Base-by-base conservation (phyloP, 2,888 invertebrate species). In the Cyrtodaria siliqua region DNA sequence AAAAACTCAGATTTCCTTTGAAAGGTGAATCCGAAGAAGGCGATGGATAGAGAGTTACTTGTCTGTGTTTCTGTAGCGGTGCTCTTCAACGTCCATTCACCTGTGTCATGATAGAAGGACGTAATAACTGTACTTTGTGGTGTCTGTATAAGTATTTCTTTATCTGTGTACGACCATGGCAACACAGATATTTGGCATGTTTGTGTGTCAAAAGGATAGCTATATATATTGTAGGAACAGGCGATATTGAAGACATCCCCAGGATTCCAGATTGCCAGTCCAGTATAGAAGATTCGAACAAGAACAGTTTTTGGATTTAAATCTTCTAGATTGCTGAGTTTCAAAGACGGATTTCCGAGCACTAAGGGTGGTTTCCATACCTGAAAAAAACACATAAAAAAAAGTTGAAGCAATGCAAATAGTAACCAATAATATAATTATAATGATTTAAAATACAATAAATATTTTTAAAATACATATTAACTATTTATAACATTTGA, bases 191-290 rank as follows among this genome's bases (percentile, higher is more conserved):
- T 42, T 9, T 6, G 18, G 24, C 78, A 78, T 18, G 59, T 53
- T 23, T 78, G 78, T 18, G 52, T 38, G 49, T 78, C 78, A 44
- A 67, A 78, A 6, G 78, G 78, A 26, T 69, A 78, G n/a, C 63
- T 59, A 33, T 66, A 66, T n/a, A 76, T 64, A 33, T 76, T 66
- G 18, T 33, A 29, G 44, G 60, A 66, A 44, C 76, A 76, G 12
- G 38, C 64, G 16, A 70, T 69, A 2, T 55, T 42, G 42, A 76
- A 76, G 0, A 70, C 61, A 24, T 76, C 76, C 6, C 76, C 76
- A 16, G 70, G 66, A 14, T 47, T 23, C 76, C 76, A 76, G 3
- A 66, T 49, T 20, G 61, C 57, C 0, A 26, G n/a, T n/a, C 76
- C 76, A 29, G 60, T 76, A 52, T 70, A 76, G 12, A 66, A 44